Evolutionary conservation across 2,888 invertebrate genomes (phyloP).

Genomic region (Priapulus caudatus): DNA sequence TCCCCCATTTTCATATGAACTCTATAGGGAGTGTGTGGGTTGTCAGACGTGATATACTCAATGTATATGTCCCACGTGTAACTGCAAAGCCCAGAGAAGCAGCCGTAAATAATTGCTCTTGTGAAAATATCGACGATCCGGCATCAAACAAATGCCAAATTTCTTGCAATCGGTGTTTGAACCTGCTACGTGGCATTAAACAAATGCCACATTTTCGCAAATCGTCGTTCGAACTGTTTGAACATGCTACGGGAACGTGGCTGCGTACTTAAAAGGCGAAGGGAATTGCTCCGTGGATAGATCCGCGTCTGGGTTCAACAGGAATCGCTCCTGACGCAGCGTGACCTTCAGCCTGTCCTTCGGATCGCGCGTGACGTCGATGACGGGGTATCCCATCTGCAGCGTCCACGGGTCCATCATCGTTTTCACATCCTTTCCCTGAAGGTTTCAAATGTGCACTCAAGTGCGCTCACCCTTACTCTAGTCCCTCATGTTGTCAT

Average conservation of each 20-base stretch:
- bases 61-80: neutral
- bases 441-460: neutral
- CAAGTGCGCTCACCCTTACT: too few species aligned
- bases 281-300: neutral
- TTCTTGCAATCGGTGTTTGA: too few species aligned
- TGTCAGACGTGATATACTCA: neutral
- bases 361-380: slow-evolving; percentile 44
- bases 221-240: too few species aligned
- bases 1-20: neutral
- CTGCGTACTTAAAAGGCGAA: neutral
- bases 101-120: too few species aligned
- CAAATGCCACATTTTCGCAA: too few species aligned
- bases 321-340: neutral
- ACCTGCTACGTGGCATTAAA: too few species aligned
- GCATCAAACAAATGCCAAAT: too few species aligned
- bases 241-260: too few species aligned
- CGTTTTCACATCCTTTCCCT: neutral
- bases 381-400: slow-evolving; percentile 74
- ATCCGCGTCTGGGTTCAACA: slow-evolving; percentile 1
- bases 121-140: too few species aligned
- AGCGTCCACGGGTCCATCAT: slow-evolving; percentile 78
- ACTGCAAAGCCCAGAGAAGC: too few species aligned
- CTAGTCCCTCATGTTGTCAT: too few species aligned
- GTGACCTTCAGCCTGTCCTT: neutral
- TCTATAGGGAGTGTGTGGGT: too few species aligned